These are phyloP conservation scores for Heliconius hewitsoni DNA, from an alignment of 1,140 invertebrate species.

Conservation along the genomic window DNA sequence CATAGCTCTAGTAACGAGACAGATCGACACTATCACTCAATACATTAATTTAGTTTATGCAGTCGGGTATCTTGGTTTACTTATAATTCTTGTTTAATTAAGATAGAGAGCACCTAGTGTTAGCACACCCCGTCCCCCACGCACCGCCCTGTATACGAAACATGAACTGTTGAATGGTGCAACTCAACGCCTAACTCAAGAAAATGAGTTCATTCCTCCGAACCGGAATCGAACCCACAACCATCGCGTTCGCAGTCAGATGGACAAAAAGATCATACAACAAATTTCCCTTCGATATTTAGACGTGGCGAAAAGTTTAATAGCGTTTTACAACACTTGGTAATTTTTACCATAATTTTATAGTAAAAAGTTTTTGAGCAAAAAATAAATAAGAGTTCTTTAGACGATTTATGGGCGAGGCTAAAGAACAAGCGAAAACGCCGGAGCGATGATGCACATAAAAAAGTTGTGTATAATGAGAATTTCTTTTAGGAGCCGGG, in stretches of 20 bases:
- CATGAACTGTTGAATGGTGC: not conserved
- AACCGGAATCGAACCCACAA: not conserved
- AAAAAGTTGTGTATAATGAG: constrained; percentile 33
- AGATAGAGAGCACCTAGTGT: too few relatives aligned
- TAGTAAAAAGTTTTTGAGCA: constrained; percentile 30
- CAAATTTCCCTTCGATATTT: constrained; percentile 4
- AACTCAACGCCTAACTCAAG: not conserved
- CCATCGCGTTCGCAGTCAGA: too few relatives aligned
- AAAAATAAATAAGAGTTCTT: constrained; percentile 36
- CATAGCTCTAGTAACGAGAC: too few relatives aligned
- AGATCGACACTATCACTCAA: too few relatives aligned
- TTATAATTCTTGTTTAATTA: too few relatives aligned
- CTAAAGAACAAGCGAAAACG: constrained; percentile 23
- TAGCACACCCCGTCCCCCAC: too few relatives aligned
- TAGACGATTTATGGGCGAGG: constrained; percentile 30
- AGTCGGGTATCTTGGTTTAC: too few relatives aligned
- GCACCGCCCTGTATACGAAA: too few relatives aligned
- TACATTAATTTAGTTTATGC: too few relatives aligned
- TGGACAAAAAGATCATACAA: not conserved
- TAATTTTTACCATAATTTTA: constrained; percentile 37
- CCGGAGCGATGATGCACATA: constrained; percentile 33
- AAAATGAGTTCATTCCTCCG: too few relatives aligned
- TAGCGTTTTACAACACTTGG: constrained; percentile 36
- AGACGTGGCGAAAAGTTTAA: constrained; percentile 24
- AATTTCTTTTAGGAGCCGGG: constrained; percentile 21